Base-by-base conservation (phyloP, 2,888 invertebrate species). In the Congeria kusceri region DNA sequence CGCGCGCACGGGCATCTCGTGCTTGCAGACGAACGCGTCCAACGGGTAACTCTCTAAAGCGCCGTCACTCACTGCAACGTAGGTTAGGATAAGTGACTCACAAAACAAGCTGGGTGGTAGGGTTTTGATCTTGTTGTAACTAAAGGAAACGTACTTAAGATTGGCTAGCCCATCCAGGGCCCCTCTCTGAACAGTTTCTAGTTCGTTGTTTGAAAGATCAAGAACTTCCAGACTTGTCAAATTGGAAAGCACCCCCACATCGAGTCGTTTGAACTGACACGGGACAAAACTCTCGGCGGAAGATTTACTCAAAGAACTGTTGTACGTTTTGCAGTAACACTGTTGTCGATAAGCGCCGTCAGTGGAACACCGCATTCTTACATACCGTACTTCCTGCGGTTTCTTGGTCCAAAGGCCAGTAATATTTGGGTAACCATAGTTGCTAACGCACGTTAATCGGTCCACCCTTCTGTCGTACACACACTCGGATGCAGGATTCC, bases 161-260 rank as follows among this genome's bases (percentile, higher is more conserved):
- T 69, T 78, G 2, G n/a, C 23, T 23, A 83, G 46, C 3, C 66
- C 73, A 1, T 29, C n/a, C 28, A 83, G 70, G 3, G 76, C 25
- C 13, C 64, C 56, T 20, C 15, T 46, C 1, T 61, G 62, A 9
- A 83, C 29, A 4, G 39, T 20, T 5, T 58, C 18, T 0, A 83
- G 63, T n/a, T 25, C 49, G 59, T 76, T 83, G 25, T 73, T 47
- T 0, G 82, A 83, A 3, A 83, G 58, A 64, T 83, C 82, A 13
- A 83, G 32, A 15, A 73, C 66, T 66, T 83, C 76, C 1, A 83
- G 57, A 39, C 69, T 61, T 2, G 53, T 44, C 1, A 71, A 44
- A 5, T 18, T 11, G 23, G 46, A 73, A 3, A 83, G 69, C 3
- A 63, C 46, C 0, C 53, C 53, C 4, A 57, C 47, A 20, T 68